Conservation (phyloP, 2,888 invertebrate species). For the Watsonalla binaria region DNA sequence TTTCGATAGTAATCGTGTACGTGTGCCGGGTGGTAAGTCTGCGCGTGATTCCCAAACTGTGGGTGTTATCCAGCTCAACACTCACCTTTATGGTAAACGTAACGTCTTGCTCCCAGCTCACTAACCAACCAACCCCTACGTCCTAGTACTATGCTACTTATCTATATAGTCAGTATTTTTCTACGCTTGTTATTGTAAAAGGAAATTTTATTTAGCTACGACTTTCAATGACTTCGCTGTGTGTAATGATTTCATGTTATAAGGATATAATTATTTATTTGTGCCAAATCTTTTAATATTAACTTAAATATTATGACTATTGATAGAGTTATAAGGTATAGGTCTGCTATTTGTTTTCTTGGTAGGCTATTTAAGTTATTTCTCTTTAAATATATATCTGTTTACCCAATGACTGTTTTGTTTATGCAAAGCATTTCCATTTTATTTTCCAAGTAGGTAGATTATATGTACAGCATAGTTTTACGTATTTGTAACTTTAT, state of each 20-base stretch:
- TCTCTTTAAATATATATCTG: too few relatives aligned
- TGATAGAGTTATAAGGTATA: conserved; percentile 10
- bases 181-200: conserved; percentile 46
- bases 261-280: conserved; percentile 5
- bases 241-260: not conserved
- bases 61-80: conserved; percentile 55
- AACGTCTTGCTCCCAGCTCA: conserved; percentile 27
- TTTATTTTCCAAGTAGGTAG: conserved; percentile 32
- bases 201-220: conserved; percentile 13
- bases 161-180: conserved; percentile 31
- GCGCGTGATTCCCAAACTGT: conserved; percentile 8
- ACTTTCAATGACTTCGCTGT: not conserved
- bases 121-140: conserved; percentile 10
- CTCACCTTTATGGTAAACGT: conserved; percentile 22
- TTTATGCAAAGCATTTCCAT: conserved; percentile 27
- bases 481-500: conserved; percentile 43
- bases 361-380: too few relatives aligned
- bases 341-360: too few relatives aligned
- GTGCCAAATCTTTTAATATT: conserved; percentile 21
- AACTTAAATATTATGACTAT: conserved; percentile 8
- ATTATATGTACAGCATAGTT: conserved; percentile 44
- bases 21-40: not conserved
- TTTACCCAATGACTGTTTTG: conserved; percentile 18
- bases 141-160: conserved; percentile 10
- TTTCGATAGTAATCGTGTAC: conserved; percentile 2